A percentile compares a stretch with the other conserved stretches of the same genome.
phyloP scores from a whole-genome alignment of 2,113 vertebrate species.

The Balaeniceps rex region DNA sequence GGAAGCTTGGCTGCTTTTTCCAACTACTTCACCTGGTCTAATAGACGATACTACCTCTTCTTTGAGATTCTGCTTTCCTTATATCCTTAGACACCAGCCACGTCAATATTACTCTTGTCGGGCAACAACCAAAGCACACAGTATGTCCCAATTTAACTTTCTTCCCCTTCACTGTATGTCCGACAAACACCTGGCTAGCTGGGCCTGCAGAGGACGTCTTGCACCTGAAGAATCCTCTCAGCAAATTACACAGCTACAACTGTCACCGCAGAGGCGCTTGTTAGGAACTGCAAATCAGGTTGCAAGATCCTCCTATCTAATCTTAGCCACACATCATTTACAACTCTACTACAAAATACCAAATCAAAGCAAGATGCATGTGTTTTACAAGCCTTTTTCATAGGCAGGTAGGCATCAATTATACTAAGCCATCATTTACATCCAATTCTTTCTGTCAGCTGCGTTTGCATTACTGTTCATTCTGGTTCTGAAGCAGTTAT shows the following conservation, averaged over 20 bases:
- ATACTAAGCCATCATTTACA: neutral
- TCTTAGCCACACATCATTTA: neutral
- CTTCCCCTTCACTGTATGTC: neutral
- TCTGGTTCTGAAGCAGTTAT: neutral
- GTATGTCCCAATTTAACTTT: neutral
- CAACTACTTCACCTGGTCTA: neutral
- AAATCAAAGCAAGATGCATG: neutral
- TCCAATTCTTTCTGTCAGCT: neutral
- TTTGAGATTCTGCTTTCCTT: neutral
- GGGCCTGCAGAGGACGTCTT: neutral
- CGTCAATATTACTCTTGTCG: accelerated
- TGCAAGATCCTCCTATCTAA: neutral
- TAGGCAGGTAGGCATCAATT: neutral
- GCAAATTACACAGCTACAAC: neutral
- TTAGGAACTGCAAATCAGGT: neutral
- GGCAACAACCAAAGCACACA: neutral
- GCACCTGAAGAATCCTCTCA: neutral
- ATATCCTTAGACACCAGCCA: neutral
- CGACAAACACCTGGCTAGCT: neutral
- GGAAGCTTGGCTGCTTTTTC: neutral
- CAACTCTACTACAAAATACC: neutral
- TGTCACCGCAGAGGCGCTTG: neutral
- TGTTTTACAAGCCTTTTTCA: neutral
- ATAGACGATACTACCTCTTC: neutral
- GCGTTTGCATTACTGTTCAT: neutral